A percentile compares a stretch with the other conserved stretches of the same genome.
These are phyloP conservation scores for Adela reaumurella DNA, from an alignment of 2,888 invertebrate genomes.

Conservation along the genomic window DNA sequence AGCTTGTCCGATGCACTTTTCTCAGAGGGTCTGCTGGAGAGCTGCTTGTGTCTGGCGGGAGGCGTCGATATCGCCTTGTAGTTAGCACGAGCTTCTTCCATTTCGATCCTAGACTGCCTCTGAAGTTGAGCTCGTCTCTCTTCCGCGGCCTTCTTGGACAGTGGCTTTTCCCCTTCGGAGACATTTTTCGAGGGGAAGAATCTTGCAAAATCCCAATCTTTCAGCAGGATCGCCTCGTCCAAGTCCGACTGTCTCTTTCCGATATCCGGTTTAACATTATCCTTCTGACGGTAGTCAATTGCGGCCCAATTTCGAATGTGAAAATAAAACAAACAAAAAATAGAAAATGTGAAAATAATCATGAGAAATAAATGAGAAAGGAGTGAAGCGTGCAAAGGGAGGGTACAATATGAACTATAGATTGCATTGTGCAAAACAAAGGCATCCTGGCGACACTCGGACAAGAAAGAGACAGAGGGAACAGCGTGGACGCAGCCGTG, in stretches of 20 bases:
- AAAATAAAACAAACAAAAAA: constrained; percentile 43
- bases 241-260: constrained; percentile 52
- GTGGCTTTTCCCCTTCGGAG: constrained; percentile 30
- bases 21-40: constrained; percentile 30
- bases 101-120: constrained; percentile 42
- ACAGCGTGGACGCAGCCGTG: background rate
- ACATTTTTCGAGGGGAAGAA: constrained; percentile 65
- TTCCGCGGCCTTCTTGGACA: constrained; percentile 36
- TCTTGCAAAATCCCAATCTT: constrained; percentile 85
- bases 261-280: constrained; percentile 29
- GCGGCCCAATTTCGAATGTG: constrained; percentile 4
- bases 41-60: constrained; percentile 36
- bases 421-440: background rate
- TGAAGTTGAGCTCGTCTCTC: constrained; percentile 36
- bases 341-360: constrained; percentile 33
- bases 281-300: constrained; percentile 34
- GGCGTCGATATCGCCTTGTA: constrained; percentile 44
- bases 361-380: constrained; percentile 10
- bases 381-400: background rate
- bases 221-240: constrained; percentile 75
- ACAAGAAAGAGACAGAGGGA: background rate
- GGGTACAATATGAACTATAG: constrained; percentile 1
- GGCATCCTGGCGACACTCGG: background rate
- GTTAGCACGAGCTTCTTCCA: constrained; percentile 45
- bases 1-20: constrained; percentile 44